Conservation (phyloP, 2,113 vertebrate species). For the Colinus virginianus region DNA sequence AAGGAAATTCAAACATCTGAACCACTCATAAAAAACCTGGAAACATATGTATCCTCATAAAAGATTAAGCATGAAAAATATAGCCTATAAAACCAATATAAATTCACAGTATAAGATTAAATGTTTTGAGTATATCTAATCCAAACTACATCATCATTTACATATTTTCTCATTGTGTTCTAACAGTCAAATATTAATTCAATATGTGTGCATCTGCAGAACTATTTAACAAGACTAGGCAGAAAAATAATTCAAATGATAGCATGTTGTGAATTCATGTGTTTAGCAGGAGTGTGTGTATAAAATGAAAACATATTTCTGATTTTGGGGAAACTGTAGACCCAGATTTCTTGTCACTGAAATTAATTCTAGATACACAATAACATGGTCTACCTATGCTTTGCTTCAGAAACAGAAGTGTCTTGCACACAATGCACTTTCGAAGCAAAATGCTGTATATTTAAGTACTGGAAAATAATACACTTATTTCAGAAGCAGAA, state of each 20-base stretch:
- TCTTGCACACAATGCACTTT: not conserved
- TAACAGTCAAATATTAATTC: not conserved
- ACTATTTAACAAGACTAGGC: not conserved
- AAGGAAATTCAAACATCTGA: not conserved
- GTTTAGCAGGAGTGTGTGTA: not conserved
- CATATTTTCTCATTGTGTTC: conserved; percentile 18
- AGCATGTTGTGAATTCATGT: not conserved
- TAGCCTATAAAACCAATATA: not conserved
- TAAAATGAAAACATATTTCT: not conserved
- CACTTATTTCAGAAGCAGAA: not conserved
- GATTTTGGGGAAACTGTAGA: not conserved
- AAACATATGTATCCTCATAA: not conserved
- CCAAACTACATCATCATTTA: not conserved
- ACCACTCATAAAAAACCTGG: not conserved
- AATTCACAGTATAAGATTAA: not conserved
- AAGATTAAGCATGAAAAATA: conserved; percentile 3
- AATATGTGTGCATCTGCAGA: not conserved
- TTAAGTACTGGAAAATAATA: not conserved
- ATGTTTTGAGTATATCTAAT: not conserved
- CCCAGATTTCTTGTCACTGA: not conserved
- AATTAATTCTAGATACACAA: not conserved
- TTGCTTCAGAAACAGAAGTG: not conserved
- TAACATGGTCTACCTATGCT: not conserved
- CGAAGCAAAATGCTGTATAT: not conserved
- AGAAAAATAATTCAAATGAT: not conserved